These are phyloP conservation scores for Aulostomus chinensis DNA, from an alignment of 2,797 vertebrate species.

Conservation along the genomic window DNA sequence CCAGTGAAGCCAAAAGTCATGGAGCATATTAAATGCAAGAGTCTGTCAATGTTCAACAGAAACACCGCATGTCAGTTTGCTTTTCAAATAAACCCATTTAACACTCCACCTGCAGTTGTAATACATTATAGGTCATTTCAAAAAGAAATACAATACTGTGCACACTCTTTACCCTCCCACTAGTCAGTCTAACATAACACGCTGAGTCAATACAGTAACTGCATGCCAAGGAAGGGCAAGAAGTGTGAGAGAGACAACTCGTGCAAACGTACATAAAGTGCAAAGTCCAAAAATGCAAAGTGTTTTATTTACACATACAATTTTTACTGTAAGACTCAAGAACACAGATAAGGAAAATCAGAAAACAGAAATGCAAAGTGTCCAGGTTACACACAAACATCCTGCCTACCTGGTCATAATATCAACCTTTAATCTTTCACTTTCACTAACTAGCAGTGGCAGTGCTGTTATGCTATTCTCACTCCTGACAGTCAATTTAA, in stretches of 20 bases:
- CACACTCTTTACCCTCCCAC: not conserved
- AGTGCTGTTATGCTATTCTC: slow-evolving; percentile 14
- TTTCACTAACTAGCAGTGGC: slow-evolving; percentile 1
- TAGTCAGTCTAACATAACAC: slow-evolving; percentile 16
- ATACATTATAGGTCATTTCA: no score
- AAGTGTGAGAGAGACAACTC: slow-evolving; percentile 22
- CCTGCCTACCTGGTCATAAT: no score
- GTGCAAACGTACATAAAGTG: slow-evolving; percentile 47
- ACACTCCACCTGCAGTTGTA: no score
- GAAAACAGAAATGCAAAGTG: not conserved
- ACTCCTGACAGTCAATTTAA: slow-evolving; percentile 8
- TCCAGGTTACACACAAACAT: not conserved
- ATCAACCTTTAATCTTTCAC: slow-evolving; percentile 17
- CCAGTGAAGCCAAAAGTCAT: slow-evolving; percentile 19
- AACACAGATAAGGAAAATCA: not conserved
- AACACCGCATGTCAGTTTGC: no score
- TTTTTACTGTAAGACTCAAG: not conserved
- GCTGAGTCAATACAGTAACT: slow-evolving; percentile 39
- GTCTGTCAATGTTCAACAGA: no score
- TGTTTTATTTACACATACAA: slow-evolving; percentile 7
- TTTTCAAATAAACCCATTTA: no score
- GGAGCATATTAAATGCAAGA: slow-evolving; percentile 19
- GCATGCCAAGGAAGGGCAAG: slow-evolving; percentile 12
- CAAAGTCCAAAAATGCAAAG: slow-evolving; percentile 43
- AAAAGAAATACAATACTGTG: not conserved